These are phyloP conservation scores for Ormyrus nitidulus DNA, from an alignment of 2,888 invertebrate species.

Conservation along the genomic window DNA sequence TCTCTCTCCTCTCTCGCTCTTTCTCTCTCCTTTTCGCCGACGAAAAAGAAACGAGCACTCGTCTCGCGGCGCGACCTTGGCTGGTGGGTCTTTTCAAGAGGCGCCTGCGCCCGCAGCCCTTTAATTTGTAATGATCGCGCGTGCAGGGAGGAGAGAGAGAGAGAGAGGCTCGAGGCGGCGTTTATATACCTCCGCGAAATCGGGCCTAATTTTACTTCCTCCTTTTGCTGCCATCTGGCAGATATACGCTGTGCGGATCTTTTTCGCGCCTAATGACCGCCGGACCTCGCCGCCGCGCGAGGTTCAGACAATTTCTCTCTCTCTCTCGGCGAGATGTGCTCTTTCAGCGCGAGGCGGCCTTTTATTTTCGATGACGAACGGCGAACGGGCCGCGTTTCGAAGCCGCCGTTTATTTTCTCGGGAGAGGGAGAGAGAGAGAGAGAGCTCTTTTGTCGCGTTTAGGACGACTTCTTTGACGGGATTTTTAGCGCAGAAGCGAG, in stretches of 20 bases:
- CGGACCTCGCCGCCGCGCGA: not conserved
- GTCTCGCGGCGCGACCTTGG: slow-evolving; percentile 3
- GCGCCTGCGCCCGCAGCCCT: not conserved
- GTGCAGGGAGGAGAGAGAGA: too few species aligned
- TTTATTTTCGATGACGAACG: slow-evolving; percentile 19
- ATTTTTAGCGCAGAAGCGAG: not conserved
- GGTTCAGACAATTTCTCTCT: not conserved
- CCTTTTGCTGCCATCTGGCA: slow-evolving; percentile 37
- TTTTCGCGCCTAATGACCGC: slow-evolving; percentile 7
- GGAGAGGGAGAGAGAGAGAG: too few species aligned
- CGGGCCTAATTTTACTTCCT: slow-evolving; percentile 40
- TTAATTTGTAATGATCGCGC: not conserved
- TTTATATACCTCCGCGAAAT: slow-evolving; percentile 33
- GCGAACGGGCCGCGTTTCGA: slow-evolving; percentile 3
- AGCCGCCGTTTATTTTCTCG: slow-evolving; percentile 1
- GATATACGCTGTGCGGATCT: not conserved
- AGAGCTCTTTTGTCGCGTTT: not conserved
- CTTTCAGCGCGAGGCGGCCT: not conserved
- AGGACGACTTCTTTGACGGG: slow-evolving; percentile 2
- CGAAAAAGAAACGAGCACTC: not conserved
- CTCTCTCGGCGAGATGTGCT: not conserved
- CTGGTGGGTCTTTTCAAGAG: not conserved
- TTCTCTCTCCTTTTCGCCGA: not conserved
- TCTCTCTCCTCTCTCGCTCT: too few species aligned
- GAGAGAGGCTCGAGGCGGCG: not conserved